Conservation (phyloP, 2,797 vertebrate genomes). For the Discoglossus pictus region DNA sequence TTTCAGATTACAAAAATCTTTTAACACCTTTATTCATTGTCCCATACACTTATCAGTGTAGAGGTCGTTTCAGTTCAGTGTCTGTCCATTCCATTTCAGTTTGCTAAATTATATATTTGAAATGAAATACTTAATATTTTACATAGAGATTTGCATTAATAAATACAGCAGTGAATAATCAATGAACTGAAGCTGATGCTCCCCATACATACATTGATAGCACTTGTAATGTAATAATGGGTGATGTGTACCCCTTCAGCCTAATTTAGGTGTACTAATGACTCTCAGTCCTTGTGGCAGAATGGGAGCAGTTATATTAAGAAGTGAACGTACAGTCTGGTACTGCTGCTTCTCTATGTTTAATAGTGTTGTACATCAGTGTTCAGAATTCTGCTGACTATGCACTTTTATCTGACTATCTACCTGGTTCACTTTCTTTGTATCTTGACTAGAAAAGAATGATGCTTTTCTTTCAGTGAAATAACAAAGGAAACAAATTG, state of each 20-base stretch:
- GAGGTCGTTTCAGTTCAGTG: no score
- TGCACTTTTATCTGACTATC: constrained; percentile 44
- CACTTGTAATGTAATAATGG: constrained; percentile 32
- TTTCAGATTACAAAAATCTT: no score
- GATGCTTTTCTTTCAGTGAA: constrained; percentile 14
- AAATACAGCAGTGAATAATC: constrained; percentile 15
- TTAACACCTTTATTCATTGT: no score
- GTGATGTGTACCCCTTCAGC: constrained; percentile 6
- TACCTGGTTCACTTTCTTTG: constrained; percentile 27
- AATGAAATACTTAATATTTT: constrained; percentile 34
- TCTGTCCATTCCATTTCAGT: not conserved
- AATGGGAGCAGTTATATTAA: constrained; percentile 56
- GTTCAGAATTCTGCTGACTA: constrained; percentile 48
- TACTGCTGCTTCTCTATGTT: constrained; percentile 19
- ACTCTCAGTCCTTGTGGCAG: constrained; percentile 51
- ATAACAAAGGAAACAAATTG: no score
- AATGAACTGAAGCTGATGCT: constrained; percentile 33
- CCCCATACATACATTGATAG: constrained; percentile 40
- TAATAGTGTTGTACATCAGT: constrained; percentile 52
- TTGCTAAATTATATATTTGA: constrained; percentile 9
- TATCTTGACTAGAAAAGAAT: constrained; percentile 38
- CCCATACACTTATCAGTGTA: no score
- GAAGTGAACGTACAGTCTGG: constrained; percentile 17
- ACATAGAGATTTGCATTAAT: constrained; percentile 22
- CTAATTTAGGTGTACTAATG: constrained; percentile 48